Evolutionary conservation across 1,140 invertebrate species (phyloP), one percentile per base, ranked within the genome.

Genomic region (Zaprionus camerounensis): DNA sequence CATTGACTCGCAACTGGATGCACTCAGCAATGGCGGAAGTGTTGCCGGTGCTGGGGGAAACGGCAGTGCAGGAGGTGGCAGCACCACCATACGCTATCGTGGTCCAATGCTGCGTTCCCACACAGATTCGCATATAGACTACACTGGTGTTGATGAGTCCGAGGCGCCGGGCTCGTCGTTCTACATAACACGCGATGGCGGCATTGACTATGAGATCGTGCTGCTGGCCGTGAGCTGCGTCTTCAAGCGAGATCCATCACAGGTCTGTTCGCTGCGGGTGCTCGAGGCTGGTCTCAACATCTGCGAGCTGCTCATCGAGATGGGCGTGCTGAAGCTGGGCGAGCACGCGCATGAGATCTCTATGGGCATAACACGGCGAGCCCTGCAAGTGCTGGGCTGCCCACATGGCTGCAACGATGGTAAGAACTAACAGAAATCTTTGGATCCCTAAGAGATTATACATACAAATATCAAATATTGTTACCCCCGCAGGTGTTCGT

Each of bases 161-260:
- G 97, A 99, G 94, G 97, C 97, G 2, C 95, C 98, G 0, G 99
- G 98, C 1, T 98, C 98, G 0, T 93, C 96, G 15, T 95, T 96
- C 92, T 99, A 99, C 82, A 99, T 99, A 31, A 99, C 98, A 31
- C 96, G 96, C 85, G 97, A 99, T 86, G 99, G 99, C 1, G 96
- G 98, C 87, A 96, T 99, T 49, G 97, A 99, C 93, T 95, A 97
- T 74, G 95, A 96, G 93, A 96, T 99, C 9, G 96, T 99, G 2
- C 93, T 99, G 15, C 80, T 98, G 96, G 97, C 97, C 4, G 95
- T 99, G 0, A 98, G 98, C 92, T 95, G 96, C 63, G 96, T 98
- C 9, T 95, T 97, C 1, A 94, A 97, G 74, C 95, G 97, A 78
- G 96, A 97, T 76, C 83, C 94, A 92, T 73, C 84, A 0, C 94